Conservation (phyloP, 2,888 invertebrate species). For the Glomeris marginata region DNA sequence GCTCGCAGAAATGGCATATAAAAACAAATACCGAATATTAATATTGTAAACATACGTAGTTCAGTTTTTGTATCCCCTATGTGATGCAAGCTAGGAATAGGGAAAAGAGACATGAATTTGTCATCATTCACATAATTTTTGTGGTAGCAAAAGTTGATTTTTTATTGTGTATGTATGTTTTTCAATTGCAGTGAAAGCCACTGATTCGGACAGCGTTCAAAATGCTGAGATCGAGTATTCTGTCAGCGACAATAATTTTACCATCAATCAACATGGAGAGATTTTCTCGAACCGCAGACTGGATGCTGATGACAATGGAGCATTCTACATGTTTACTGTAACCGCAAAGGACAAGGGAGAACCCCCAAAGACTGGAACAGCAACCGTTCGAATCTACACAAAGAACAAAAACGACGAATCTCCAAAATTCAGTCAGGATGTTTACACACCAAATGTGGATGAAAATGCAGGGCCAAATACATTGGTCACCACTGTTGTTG, state of each 20-base stretch:
- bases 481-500: conserved; percentile 88
- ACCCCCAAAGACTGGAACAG: conserved; percentile 78
- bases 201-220: conserved; percentile 84
- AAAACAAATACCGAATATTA: too few species aligned
- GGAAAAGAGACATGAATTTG: too few species aligned
- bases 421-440: conserved; percentile 91
- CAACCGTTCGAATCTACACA: conserved; percentile 89
- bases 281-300: conserved; percentile 84
- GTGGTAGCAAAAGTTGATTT: not conserved
- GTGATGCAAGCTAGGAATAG: too few species aligned
- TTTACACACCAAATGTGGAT: conserved; percentile 90
- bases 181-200: conserved; percentile 54
- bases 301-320: conserved; percentile 92
- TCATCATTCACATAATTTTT: not conserved
- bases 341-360: conserved; percentile 91
- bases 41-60: too few species aligned
- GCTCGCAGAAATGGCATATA: too few species aligned
- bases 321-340: conserved; percentile 86
- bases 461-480: conserved; percentile 92
- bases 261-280: conserved; percentile 80
- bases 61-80: too few species aligned
- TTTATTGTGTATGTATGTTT: not conserved
- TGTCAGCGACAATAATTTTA: conserved; percentile 85
- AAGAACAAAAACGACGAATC: conserved; percentile 97
- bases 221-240: conserved; percentile 90